Evolutionary conservation across 2,113 vertebrate species (phyloP).

Genomic region (Calyptommatus sinebrachiatus): DNA sequence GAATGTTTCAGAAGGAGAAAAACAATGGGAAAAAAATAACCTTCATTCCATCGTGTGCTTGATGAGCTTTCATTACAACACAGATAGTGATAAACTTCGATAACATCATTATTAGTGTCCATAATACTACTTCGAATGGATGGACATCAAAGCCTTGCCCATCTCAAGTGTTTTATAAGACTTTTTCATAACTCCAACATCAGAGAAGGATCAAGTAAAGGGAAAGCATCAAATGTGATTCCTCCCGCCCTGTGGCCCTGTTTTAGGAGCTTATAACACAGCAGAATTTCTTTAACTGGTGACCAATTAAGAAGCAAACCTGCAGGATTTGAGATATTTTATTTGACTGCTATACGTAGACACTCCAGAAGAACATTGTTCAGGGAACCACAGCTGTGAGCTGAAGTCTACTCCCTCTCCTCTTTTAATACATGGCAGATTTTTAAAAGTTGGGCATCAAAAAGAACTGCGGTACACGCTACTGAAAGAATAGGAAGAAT

Average conservation of each 20-base stretch:
- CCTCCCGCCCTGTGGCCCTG: not conserved
- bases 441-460: not conserved
- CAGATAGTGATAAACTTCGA: not conserved
- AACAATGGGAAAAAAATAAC: not conserved
- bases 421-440: not conserved
- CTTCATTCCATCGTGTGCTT: not conserved
- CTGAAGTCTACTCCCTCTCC: not conserved
- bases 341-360: not conserved
- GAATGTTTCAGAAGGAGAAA: not conserved
- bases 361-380: not conserved
- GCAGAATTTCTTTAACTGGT: conserved; percentile 10
- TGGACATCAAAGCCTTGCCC: not conserved
- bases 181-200: not conserved
- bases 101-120: not conserved
- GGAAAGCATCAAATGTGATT: conserved; percentile 1
- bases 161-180: not conserved
- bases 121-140: not conserved
- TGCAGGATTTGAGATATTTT: not conserved
- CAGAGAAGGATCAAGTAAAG: not conserved
- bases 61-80: not conserved
- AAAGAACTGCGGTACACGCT: not conserved
- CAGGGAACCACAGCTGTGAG: conserved; percentile 2
- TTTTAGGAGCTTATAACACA: conserved; percentile 14
- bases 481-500: not conserved
- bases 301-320: conserved; percentile 13